Conservation (phyloP, 2,797 vertebrate species). For the Cygnus olor region DNA sequence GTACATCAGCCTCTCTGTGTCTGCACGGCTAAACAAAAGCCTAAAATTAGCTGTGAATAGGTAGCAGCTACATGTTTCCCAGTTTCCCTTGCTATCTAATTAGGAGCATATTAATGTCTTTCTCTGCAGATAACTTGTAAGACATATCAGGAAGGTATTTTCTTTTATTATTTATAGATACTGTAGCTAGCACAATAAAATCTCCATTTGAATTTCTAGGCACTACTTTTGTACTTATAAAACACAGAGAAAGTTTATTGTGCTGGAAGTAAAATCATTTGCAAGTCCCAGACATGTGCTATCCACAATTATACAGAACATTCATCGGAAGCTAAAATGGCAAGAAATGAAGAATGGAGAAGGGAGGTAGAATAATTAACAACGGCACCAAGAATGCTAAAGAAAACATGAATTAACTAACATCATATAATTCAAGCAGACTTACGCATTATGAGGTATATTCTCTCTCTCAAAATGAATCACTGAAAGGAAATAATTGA, state of each 20-base stretch:
- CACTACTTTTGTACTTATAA: neutral
- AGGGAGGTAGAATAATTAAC: neutral
- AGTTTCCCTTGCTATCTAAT: neutral
- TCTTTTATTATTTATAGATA: neutral
- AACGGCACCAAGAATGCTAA: neutral
- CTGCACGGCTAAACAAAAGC: neutral
- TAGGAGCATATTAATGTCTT: neutral
- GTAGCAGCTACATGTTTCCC: neutral
- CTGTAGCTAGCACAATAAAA: neutral
- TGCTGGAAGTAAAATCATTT: neutral
- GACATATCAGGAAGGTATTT: neutral
- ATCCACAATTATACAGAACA: neutral
- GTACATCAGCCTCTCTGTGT: rapidly evolving
- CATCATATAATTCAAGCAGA: neutral
- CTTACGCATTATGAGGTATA: neutral
- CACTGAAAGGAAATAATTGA: neutral
- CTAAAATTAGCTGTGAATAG: neutral
- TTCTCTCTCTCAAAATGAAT: neutral
- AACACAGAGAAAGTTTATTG: neutral
- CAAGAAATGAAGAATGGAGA: neutral
- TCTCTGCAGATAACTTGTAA: neutral
- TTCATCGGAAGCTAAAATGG: neutral
- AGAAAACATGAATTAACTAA: neutral
- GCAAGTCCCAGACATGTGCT: neutral
- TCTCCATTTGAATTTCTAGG: neutral